Conservation (phyloP, 2,888 invertebrate genomes). For the Drosophila yooni region DNA sequence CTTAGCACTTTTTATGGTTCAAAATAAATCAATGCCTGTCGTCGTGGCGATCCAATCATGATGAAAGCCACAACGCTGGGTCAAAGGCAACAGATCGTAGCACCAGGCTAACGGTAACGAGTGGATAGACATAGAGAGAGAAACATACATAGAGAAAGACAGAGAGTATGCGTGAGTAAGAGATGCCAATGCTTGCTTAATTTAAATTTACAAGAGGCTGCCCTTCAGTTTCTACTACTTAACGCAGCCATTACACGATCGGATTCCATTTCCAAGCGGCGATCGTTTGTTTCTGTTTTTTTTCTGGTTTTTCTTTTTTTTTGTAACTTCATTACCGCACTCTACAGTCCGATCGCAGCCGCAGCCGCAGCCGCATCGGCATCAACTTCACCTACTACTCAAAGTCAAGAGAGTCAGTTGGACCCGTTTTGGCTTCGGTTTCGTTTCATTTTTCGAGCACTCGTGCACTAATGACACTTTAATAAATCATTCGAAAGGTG, state of each 20-base stretch:
- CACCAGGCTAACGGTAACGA: slow-evolving; percentile 62
- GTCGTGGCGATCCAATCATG: slow-evolving; percentile 60
- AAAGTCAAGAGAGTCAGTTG: slow-evolving; percentile 54
- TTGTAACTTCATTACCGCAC: slow-evolving; percentile 80
- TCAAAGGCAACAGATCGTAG: slow-evolving; percentile 73
- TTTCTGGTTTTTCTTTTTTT: slow-evolving; percentile 3
- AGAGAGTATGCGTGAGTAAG: slow-evolving; percentile 6
- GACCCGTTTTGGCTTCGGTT: slow-evolving; percentile 63
- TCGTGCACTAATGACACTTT: slow-evolving; percentile 83
- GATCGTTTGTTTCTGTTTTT: slow-evolving; percentile 47
- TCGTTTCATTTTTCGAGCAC: slow-evolving; percentile 77
- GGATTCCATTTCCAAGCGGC: slow-evolving; percentile 59
- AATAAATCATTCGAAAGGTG: slow-evolving; percentile 85
- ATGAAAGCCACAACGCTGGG: slow-evolving; percentile 65
- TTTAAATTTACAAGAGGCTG: slow-evolving; percentile 77
- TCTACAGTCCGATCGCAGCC: slow-evolving; percentile 49
- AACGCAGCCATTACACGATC: slow-evolving; percentile 80
- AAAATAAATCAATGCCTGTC: slow-evolving; percentile 70
- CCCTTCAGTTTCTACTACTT: slow-evolving; percentile 75
- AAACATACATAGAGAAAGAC: slow-evolving; percentile 12
- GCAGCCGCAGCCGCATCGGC: slow-evolving; percentile 15
- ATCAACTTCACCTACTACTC: slow-evolving; percentile 57
- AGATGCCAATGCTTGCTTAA: slow-evolving; percentile 61
- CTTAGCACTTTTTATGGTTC: slow-evolving; percentile 61
- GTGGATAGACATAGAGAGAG: slow-evolving; percentile 1